A percentile compares a stretch with the other conserved stretches of the same genome.
phyloP scores from a whole-genome alignment of 2,797 vertebrate genomes.

The Columba guinea region DNA sequence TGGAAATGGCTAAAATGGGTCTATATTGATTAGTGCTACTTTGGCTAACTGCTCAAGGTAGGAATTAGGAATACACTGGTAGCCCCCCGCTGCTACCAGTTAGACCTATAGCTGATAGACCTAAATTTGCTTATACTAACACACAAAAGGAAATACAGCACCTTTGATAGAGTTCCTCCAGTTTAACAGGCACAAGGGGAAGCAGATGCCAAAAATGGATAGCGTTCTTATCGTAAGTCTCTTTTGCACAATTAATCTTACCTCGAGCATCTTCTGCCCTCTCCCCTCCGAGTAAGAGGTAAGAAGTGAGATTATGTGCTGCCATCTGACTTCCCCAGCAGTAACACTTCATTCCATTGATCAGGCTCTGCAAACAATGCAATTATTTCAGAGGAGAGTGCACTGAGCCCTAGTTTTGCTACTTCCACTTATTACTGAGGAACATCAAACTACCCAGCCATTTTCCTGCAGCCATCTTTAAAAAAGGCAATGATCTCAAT shows the following conservation, averaged over 20 bases:
- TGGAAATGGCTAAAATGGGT: background rate
- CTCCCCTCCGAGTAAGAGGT: background rate
- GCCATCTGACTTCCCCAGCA: background rate
- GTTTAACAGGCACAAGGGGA: background rate
- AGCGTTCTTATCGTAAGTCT: background rate
- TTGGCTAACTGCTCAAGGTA: background rate
- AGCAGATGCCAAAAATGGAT: background rate
- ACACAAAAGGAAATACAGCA: background rate
- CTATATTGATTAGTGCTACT: background rate
- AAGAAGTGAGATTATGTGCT: background rate
- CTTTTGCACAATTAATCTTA: background rate
- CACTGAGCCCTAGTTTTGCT: slow-evolving; percentile 67
- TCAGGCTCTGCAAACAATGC: slow-evolving; percentile 66
- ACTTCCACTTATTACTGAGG: slow-evolving; percentile 66
- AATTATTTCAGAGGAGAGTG: slow-evolving; percentile 73
- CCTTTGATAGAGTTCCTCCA: background rate
- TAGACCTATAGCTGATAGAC: background rate
- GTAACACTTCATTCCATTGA: slow-evolving; percentile 4
- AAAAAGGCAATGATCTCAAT: slow-evolving; percentile 74
- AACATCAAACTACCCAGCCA: slow-evolving; percentile 54
- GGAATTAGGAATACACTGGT: background rate
- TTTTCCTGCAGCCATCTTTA: slow-evolving; percentile 76
- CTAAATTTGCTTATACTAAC: background rate
- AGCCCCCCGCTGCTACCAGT: background rate
- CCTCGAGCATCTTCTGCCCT: background rate